These are phyloP conservation scores for Ia io DNA, from an alignment of 2,113 vertebrate genomes.

Conservation along the genomic window DNA sequence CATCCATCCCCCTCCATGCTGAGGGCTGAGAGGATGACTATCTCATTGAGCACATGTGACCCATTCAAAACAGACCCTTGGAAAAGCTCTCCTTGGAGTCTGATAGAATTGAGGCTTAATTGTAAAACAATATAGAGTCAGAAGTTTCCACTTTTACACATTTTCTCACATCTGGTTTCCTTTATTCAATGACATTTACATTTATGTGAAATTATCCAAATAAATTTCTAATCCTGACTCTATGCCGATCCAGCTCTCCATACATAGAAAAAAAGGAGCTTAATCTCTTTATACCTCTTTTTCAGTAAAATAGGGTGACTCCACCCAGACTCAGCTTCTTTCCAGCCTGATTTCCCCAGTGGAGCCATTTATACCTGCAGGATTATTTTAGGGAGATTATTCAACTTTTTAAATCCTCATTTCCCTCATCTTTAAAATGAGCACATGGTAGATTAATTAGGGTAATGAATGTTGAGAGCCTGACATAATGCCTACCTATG, in stretches of 20 bases:
- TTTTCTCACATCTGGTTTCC: constrained; percentile 40
- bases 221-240: constrained; percentile 20
- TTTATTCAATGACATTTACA: constrained; percentile 27
- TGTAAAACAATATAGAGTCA: neutral
- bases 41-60: neutral
- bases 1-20: neutral
- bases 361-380: neutral
- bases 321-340: neutral
- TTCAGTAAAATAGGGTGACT: constrained; percentile 1
- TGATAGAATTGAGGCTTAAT: neutral
- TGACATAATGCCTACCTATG: neutral
- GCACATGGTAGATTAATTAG: neutral
- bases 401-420: neutral
- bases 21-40: neutral
- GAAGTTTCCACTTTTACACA: constrained; percentile 43
- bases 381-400: neutral
- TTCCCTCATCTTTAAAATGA: neutral
- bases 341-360: neutral
- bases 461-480: neutral
- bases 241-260: neutral
- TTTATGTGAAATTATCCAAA: constrained; percentile 33
- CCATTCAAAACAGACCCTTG: neutral
- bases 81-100: neutral
- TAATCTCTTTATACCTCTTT: constrained; percentile 1
- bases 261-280: neutral